Evolutionary conservation across 35 echinoderm and acorn worm species (phyloP), one percentile per base, ranked within the genome.

Genomic region (Strongylocentrotus purpuratus): DNA sequence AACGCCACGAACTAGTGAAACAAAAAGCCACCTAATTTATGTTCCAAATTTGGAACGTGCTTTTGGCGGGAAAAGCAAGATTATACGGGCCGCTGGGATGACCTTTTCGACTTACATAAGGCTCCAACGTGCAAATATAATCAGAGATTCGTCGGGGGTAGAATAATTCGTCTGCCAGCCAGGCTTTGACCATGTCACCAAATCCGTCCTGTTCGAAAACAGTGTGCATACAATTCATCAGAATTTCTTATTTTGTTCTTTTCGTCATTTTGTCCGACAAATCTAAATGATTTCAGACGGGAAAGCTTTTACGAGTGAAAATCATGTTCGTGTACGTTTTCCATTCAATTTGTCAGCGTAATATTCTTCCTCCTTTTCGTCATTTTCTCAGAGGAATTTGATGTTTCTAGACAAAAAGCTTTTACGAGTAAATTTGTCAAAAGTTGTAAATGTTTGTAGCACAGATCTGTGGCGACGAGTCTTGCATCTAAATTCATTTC

Each of bases 41-140:
- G 65, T 78, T 78, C 65, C 65, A 78, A 78, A 78, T 78, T 78
- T 28, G 65, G 32, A 89, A 45, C 87, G 87, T 89, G 87, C 87
- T 89, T 46, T 46, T 89, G 87, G 87, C 87, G 32, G 87, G 87
- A 89, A 89, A 89, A 46, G 45, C 33, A 45, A 89, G 45, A 89
- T 89, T 89, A 89, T 41, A 45, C 32, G 87, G 45, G 87, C 33
- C 32, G 45, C 45, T 45, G 45, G 32, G 32, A 28, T 89, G 87
- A 89, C 87, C 87, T 89, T 89, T 89, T 89, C 65, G 65, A 78
- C 87, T 89, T 89, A 45, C n/a, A 33, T 46, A 89, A 89, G 45
- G 33, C 87, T 45, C 45, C 33, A 46, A 33, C 32, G 33, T 89
- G 87, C 87, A 89, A 89, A 89, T 89, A 89, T 89, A 89, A 89